These are phyloP conservation scores for Xenentodon cancila DNA, from an alignment of 2,797 vertebrate genomes.

Conservation along the genomic window DNA sequence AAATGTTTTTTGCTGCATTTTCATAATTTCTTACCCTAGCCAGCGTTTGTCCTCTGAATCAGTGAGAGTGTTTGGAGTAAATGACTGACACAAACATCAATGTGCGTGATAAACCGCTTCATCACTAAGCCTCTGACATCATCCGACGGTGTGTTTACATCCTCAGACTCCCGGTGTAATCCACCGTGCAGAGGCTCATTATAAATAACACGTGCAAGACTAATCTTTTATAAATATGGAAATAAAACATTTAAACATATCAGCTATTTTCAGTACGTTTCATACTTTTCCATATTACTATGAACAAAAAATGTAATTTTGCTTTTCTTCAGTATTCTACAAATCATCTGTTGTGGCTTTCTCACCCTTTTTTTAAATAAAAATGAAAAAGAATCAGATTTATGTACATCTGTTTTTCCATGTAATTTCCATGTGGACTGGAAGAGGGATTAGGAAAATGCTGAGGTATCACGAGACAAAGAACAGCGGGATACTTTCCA, in stretches of 20 bases:
- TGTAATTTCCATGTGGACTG: slow-evolving; percentile 8
- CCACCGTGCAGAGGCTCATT: not conserved
- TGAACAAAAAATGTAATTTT: too few species aligned
- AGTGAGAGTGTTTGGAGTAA: slow-evolving; percentile 26
- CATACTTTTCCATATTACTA: too few species aligned
- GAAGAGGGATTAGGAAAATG: slow-evolving; percentile 60
- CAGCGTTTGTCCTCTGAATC: slow-evolving; percentile 14
- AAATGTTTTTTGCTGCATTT: too few species aligned
- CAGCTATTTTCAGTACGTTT: not conserved
- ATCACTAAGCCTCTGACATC: slow-evolving; percentile 74
- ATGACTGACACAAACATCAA: slow-evolving; percentile 34
- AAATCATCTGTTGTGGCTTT: too few species aligned
- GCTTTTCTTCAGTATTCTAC: too few species aligned
- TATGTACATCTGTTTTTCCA: slow-evolving; percentile 4
- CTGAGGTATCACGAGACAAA: slow-evolving; percentile 63
- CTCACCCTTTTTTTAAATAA: not conserved
- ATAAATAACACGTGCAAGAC: not conserved
- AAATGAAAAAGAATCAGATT: not conserved
- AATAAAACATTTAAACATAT: not conserved
- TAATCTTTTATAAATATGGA: not conserved
- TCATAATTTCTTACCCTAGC: slow-evolving; percentile 39
- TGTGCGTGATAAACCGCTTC: slow-evolving; percentile 60
- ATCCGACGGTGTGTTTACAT: slow-evolving; percentile 56
- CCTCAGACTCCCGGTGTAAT: slow-evolving; percentile 8
- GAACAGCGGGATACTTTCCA: slow-evolving; percentile 40